Conservation (phyloP, 2,113 vertebrate species). For the Myiagra hebetior region DNA sequence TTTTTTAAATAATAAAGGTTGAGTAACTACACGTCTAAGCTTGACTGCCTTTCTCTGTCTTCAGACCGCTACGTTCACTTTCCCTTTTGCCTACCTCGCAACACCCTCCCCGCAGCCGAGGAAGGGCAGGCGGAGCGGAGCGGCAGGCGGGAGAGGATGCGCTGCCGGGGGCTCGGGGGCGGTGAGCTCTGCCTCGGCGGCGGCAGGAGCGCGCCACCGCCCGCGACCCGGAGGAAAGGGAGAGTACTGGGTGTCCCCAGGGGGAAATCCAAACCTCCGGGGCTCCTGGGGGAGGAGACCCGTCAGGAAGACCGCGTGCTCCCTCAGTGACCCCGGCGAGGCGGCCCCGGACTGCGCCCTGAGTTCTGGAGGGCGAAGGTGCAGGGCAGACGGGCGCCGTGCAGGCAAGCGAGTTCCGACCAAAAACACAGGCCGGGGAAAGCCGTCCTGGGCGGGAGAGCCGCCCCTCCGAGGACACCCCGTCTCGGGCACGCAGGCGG, state of each 20-base stretch:
- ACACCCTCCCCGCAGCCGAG: neutral
- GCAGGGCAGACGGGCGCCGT: too few species aligned
- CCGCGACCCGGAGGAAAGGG: neutral
- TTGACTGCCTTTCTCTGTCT: neutral
- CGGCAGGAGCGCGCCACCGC: neutral
- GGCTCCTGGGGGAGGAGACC: neutral
- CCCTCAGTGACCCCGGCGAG: neutral
- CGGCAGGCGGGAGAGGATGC: neutral
- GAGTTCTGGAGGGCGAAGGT: neutral
- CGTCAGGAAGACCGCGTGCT: neutral
- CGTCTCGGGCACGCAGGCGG: neutral
- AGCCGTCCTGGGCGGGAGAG: neutral
- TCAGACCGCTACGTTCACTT: neutral
- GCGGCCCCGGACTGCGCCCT: neutral
- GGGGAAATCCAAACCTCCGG: neutral
- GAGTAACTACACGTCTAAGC: slow-evolving; percentile 40
- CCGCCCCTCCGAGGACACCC: too few species aligned
- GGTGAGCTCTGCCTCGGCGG: neutral
- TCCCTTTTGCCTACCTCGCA: neutral
- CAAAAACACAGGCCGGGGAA: neutral
- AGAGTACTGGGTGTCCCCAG: neutral
- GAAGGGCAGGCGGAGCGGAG: neutral
- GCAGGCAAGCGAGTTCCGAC: neutral
- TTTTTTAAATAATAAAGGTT: slow-evolving; percentile 71
- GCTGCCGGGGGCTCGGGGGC: neutral